Percentiles rank a stretch among this genome's conserved stretches.
These are phyloP conservation scores for Scylla paramamosain DNA, from an alignment of 1,140 invertebrate species.

Conservation along the genomic window DNA sequence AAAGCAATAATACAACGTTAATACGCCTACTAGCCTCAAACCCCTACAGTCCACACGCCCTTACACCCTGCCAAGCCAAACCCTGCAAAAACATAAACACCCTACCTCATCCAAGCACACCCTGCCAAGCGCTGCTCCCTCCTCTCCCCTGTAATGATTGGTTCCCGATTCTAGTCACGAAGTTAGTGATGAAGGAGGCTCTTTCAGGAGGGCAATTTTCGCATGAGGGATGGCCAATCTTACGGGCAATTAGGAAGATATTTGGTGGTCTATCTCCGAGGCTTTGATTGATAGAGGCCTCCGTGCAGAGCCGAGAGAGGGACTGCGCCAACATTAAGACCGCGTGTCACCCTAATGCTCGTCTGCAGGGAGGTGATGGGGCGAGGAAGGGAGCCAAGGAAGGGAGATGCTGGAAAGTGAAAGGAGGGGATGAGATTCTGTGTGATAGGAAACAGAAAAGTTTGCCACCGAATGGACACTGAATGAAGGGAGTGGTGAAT, in stretches of 20 bases:
- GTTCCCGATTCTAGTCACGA: neutral
- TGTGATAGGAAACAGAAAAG: neutral
- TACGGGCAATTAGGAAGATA: conserved; percentile 22
- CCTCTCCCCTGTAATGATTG: neutral
- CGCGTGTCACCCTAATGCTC: neutral
- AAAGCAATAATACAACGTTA: no score
- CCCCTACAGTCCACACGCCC: no score
- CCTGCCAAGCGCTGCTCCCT: no score
- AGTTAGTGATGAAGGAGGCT: conserved; percentile 21
- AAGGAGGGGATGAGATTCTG: neutral
- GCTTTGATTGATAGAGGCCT: conserved; percentile 4
- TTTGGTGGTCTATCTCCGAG: neutral
- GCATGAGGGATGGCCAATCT: conserved; percentile 18
- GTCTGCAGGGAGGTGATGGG: neutral
- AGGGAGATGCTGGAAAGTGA: neutral
- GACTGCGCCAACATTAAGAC: neutral
- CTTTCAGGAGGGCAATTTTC: conserved; percentile 13
- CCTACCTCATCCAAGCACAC: no score
- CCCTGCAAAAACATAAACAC: no score
- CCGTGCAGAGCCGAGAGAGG: neutral
- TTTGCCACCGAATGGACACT: neutral
- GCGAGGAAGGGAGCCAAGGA: neutral
- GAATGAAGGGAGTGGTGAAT: neutral
- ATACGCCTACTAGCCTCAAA: no score
- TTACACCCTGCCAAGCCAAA: no score